Evolutionary conservation across 2,888 invertebrate genomes (phyloP).

Genomic region (Pristionchus japonicus): DNA sequence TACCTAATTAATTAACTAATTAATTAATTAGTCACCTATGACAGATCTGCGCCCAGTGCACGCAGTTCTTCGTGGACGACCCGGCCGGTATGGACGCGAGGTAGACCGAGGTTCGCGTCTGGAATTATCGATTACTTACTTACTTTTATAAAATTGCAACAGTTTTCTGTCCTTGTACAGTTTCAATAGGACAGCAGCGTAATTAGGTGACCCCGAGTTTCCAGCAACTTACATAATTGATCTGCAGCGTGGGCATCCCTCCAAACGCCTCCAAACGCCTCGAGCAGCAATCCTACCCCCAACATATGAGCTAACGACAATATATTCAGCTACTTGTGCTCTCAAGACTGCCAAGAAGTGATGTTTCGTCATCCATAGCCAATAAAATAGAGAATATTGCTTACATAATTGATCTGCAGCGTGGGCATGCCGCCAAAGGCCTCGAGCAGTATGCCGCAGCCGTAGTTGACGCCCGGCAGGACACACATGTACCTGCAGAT

Average conservation of each 20-base stretch:
- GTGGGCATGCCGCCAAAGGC: slow-evolving; percentile 44
- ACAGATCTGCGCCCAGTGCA: slow-evolving; percentile 45
- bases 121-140: background rate
- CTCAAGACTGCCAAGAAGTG: too few species aligned
- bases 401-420: slow-evolving; percentile 38
- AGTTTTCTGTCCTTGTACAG: too few species aligned
- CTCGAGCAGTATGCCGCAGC: slow-evolving; percentile 23
- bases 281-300: too few species aligned
- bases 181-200: too few species aligned
- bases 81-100: slow-evolving; percentile 32
- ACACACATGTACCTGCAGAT: slow-evolving; percentile 32
- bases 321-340: too few species aligned
- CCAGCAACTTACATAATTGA: slow-evolving; percentile 6
- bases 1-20: background rate
- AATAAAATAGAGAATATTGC: too few species aligned
- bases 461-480: slow-evolving; percentile 20
- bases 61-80: slow-evolving; percentile 34
- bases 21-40: background rate
- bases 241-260: slow-evolving; percentile 43
- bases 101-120: slow-evolving; percentile 40
- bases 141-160: too few species aligned
- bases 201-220: too few species aligned
- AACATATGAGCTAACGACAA: too few species aligned
- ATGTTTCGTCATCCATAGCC: too few species aligned
- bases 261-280: slow-evolving; percentile 34